Evolutionary conservation across 1,140 invertebrate genomes (phyloP), one percentile per base, ranked within the genome.

Genomic region (Drosophila orena): DNA sequence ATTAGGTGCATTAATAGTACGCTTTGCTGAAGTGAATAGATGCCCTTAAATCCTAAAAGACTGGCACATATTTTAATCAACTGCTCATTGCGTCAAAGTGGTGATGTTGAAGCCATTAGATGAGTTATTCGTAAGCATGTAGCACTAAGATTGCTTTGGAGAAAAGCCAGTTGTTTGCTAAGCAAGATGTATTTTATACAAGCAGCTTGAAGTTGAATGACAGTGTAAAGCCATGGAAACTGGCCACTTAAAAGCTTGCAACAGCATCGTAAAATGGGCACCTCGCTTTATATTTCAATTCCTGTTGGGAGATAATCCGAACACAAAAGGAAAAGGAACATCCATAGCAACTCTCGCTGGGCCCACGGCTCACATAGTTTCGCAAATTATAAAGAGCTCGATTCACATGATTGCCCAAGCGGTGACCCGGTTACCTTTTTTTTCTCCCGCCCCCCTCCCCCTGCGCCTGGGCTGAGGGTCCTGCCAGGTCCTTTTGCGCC

Each of bases 371-470:
- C 81, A 76, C 61, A 84, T 89, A 90, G 85, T 91, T 91, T 85
- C 64, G 68, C 76, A 76, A 91, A 84, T 91, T 91, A 91, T 81
- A 91, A 84, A 88, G 77, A 91, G 88, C 74, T 91, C 83, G 79
- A 91, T 91, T 84, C 88, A 91, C 88, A 91, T 91, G 88, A 91
- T 91, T 91, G 88, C 79, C 73, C 81, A 89, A 84, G 84, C 84
- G 84, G 70, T 50, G 66, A 83, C 55, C 58, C 60, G 64, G 64
- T 68, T 71, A 66, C 61, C 44, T 50, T 22, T 46, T 46, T 14
- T 44, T 12, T 22, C 22, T 22, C 5, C 12, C 20, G n/a, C n/a
- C n/a, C n/a, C n/a, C n/a, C n/a, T n/a, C 20, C 10, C 20, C 14
- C 1, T 44, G 20, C 22, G 35, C 53, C 53, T 35, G 37, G 43